Evolutionary conservation across 2,888 invertebrate genomes (phyloP).

Genomic region (Synergus itoensis): DNA sequence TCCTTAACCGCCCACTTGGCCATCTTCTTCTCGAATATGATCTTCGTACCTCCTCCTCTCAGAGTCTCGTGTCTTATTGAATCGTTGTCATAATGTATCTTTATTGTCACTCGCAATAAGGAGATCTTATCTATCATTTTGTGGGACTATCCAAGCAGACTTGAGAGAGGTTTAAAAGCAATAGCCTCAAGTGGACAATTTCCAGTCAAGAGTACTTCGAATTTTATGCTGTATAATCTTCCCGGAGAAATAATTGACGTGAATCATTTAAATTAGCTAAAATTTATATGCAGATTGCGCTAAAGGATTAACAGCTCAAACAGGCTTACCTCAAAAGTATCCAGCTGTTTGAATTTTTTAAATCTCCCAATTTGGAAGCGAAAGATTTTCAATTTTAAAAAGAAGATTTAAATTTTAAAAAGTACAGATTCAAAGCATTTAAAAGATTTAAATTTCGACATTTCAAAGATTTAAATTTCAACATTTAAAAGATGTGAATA

Average conservation of each 20-base stretch:
- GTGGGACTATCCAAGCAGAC: constrained; percentile 12
- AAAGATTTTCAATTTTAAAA: background rate
- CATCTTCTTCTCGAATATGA: constrained; percentile 36
- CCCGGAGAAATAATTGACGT: background rate
- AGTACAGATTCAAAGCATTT: background rate
- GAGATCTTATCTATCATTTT: constrained; percentile 41
- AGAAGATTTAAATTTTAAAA: too few relatives aligned
- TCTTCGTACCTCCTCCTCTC: constrained; percentile 28
- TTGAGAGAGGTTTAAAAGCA: constrained; percentile 15
- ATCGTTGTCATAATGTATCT: constrained; percentile 40
- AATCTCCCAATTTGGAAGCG: too few relatives aligned
- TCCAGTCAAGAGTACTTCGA: constrained; percentile 22
- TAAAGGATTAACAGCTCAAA: background rate
- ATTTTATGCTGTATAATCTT: constrained; percentile 28
- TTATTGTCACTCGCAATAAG: constrained; percentile 20
- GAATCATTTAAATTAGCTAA: background rate
- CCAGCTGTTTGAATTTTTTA: background rate
- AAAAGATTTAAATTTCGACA: too few relatives aligned
- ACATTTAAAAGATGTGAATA: background rate
- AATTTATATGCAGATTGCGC: background rate
- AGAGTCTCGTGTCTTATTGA: constrained; percentile 19
- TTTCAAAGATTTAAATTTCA: too few relatives aligned
- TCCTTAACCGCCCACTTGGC: constrained; percentile 34
- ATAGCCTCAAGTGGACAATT: constrained; percentile 31
- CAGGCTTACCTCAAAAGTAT: background rate